These are phyloP conservation scores for Gadus chalcogrammus DNA, from an alignment of 2,113 vertebrate species.

Conservation along the genomic window DNA sequence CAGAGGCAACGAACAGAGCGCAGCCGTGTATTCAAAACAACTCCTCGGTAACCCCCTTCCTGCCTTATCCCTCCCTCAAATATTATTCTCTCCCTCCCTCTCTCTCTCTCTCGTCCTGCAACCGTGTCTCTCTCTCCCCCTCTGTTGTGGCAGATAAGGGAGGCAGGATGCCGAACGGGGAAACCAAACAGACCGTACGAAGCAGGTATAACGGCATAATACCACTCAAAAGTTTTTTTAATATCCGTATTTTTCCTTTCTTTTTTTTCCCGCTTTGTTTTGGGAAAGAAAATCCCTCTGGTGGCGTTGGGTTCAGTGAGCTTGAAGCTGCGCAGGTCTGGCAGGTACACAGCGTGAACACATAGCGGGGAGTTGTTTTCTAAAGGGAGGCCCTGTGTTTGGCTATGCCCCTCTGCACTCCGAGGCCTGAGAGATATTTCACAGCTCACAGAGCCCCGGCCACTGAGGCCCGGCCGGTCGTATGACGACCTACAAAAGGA, in stretches of 20 bases:
- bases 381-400: conserved; percentile 45
- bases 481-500: not conserved
- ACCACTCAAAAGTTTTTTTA: not conserved
- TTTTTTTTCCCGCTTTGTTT: conserved; percentile 16
- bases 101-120: not conserved
- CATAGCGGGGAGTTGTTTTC: conserved; percentile 38
- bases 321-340: conserved; percentile 60
- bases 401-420: conserved; percentile 29
- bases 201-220: conserved; percentile 48
- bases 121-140: not conserved
- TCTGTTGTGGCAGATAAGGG: conserved; percentile 38
- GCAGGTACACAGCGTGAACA: conserved; percentile 67
- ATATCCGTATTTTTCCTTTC: conserved; percentile 29
- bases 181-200: conserved; percentile 37
- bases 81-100: conserved; percentile 24
- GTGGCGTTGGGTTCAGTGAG: conserved; percentile 35
- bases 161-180: conserved; percentile 52
- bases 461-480: conserved; percentile 5
- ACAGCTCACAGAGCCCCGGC: conserved; percentile 2
- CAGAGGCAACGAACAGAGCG: conserved; percentile 11
- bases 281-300: conserved; percentile 24
- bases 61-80: conserved; percentile 6
- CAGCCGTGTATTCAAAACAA: conserved; percentile 42
- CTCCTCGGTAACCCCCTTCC: conserved; percentile 1
- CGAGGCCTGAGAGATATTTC: conserved; percentile 7